Evolutionary conservation across 2,888 invertebrate genomes (phyloP).

Genomic region (Entomobrya multifasciata): DNA sequence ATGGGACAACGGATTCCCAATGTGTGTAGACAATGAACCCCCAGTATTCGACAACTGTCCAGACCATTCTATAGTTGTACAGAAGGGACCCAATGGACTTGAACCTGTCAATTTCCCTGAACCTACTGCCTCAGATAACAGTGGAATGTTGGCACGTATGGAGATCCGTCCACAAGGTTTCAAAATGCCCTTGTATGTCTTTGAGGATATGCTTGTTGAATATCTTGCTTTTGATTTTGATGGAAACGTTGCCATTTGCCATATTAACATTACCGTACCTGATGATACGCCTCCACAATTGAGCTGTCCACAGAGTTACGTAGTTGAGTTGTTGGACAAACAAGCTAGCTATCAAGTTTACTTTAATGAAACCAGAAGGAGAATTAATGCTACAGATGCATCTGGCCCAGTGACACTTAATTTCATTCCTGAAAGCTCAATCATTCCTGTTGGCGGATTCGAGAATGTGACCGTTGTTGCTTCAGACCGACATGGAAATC

Average conservation of each 20-base stretch:
- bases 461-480: conserved; percentile 96
- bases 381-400: conserved; percentile 92
- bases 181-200: conserved; percentile 91
- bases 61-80: conserved; percentile 93
- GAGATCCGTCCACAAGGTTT: conserved; percentile 96
- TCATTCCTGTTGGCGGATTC: conserved; percentile 89
- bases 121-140: conserved; percentile 96
- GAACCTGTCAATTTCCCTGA: conserved; percentile 95
- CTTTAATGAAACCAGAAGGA: conserved; percentile 92
- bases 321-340: conserved; percentile 93
- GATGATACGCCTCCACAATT: conserved; percentile 95
- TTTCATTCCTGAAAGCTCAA: conserved; percentile 91
- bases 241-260: conserved; percentile 98
- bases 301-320: conserved; percentile 96
- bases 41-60: conserved; percentile 98
- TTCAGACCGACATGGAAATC: conserved; percentile 92
- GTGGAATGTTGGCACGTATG: conserved; percentile 94
- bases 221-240: conserved; percentile 98
- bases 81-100: conserved; percentile 93
- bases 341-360: conserved; percentile 95
- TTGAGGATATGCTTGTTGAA: conserved; percentile 95
- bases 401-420: conserved; percentile 93
- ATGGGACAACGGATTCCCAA: conserved; percentile 95
- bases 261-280: conserved; percentile 96
- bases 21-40: conserved; percentile 97